A percentile compares a stretch with the other conserved stretches of the same genome.
Conservation (phyloP, 2,797 vertebrate genomes). For the Leptatherina wallacei region DNA sequence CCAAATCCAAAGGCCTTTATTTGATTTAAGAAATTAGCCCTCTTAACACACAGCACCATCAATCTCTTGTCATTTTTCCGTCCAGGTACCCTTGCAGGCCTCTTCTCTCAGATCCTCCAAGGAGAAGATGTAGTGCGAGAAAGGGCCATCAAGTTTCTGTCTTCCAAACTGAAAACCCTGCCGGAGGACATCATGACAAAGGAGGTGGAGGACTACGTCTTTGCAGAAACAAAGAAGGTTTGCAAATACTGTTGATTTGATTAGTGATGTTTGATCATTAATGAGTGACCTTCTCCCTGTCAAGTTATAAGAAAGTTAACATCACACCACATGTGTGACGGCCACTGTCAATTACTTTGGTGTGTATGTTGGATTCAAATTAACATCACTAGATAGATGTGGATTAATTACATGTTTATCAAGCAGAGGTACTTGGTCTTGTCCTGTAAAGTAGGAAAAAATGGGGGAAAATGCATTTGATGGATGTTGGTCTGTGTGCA, state of each 20-base stretch:
- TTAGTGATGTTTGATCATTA: background rate
- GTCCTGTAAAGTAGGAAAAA: too few relatives aligned
- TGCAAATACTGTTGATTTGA: background rate
- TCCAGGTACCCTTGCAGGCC: conserved; percentile 93
- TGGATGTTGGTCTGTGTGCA: background rate
- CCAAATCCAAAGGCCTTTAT: background rate
- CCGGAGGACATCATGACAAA: conserved; percentile 95
- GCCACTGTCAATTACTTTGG: too few relatives aligned
- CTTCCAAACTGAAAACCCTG: conserved; percentile 91
- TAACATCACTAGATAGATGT: too few relatives aligned
- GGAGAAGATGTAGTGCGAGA: conserved; percentile 97
- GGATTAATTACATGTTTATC: too few relatives aligned
- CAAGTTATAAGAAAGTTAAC: too few relatives aligned
- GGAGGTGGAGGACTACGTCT: conserved; percentile 94
- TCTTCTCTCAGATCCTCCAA: conserved; percentile 97
- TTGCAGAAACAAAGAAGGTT: conserved; percentile 96
- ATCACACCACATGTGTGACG: too few relatives aligned
- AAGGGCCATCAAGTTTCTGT: conserved; percentile 95
- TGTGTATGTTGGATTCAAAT: too few relatives aligned
- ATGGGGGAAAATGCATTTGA: too few relatives aligned
- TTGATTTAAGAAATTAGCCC: background rate
- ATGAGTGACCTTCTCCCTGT: background rate
- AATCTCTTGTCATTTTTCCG: accelerated
- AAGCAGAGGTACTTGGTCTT: background rate
- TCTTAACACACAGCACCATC: background rate